Base-by-base conservation (phyloP, 2,797 vertebrate genomes). In the Rhadinocentrus ornatus region DNA sequence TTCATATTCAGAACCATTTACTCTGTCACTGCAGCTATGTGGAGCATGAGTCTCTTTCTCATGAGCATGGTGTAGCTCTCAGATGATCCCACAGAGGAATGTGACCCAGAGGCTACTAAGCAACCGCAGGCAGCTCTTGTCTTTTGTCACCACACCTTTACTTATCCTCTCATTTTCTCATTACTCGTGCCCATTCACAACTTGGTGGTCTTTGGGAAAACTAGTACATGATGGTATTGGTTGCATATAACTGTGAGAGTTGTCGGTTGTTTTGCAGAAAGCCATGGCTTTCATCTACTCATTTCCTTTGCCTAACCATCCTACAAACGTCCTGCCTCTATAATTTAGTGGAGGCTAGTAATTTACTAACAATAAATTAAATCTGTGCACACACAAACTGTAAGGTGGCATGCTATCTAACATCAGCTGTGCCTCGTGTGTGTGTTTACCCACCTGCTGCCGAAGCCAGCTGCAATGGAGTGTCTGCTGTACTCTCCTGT, bases 391-490 rank as follows among this genome's bases (percentile, higher is more conserved):
- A 70, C 34, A 61, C 27, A 8, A 6, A 31, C 60, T 69, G 18
- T 35, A 24, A 53, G 59, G n/a, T 44, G 2, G 53, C 57, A 32
- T 50, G 31, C 41, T 22, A 55, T 62, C 35, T 58, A n/a, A 32
- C 61, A 79, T 76, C 65, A 70, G 78, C 71, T 79, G 37, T 69
- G 82, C 53, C 29, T 58, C 58, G n/a, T 74, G 41, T 56, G 61
- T 59, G 24, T 65, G 79, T 63, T 56, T 55, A 58, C 89, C 78
- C 93, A 99, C 98, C 98, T 88, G 97, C 98, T 35, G 98, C 96
- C 0, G 98, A 99, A 24, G 98, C 97, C 88, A 99, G 94, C 93
- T 99, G 97, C 53, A 99, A 88, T 0, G 98, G 97, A 0, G 96
- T 97, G 89, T 99, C 97, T 0, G 96, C 95, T 0, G 94, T 96